Percentiles rank a stretch among this genome's conserved stretches.
phyloP scores from a whole-genome alignment of 2,888 invertebrate genomes.

The Gerris lacustris region DNA sequence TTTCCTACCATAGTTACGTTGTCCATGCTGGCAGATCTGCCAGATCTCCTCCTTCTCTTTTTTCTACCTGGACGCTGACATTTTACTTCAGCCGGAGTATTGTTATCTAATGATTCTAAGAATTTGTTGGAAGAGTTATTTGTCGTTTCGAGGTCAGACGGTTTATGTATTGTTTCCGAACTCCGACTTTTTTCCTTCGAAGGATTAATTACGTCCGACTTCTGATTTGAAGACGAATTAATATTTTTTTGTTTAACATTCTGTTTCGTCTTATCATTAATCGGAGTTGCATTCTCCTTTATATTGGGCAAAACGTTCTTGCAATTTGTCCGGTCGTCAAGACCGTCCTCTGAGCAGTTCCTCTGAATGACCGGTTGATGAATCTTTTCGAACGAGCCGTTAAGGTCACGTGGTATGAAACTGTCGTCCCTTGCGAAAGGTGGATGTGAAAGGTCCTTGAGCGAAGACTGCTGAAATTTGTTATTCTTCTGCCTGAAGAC shows the following conservation, averaged over 20 bases:
- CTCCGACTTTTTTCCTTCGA: slow-evolving; percentile 1
- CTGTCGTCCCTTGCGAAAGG: background rate
- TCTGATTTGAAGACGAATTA: too few relatives aligned
- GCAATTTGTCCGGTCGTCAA: background rate
- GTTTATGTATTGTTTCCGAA: background rate
- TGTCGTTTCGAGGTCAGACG: background rate
- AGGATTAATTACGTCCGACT: too few relatives aligned
- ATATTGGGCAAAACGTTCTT: too few relatives aligned
- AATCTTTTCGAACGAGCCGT: background rate
- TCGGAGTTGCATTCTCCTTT: background rate
- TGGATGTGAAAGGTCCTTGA: background rate
- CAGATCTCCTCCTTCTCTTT: background rate
- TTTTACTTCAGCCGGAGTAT: background rate
- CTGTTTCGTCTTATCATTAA: background rate
- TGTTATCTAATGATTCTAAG: background rate
- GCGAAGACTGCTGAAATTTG: background rate
- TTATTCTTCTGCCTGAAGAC: slow-evolving; percentile 1
- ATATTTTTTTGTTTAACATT: background rate
- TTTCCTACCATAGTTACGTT: slow-evolving; percentile 1
- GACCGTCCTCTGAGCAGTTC: background rate
- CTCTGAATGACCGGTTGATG: background rate
- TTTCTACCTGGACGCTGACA: background rate
- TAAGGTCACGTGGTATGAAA: background rate
- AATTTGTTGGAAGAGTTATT: background rate
- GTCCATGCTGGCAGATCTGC: background rate